A percentile compares a stretch with the other conserved stretches of the same genome.
Evolutionary conservation across 2,797 vertebrate genomes (phyloP).

Genomic region (Psittacula echo): DNA sequence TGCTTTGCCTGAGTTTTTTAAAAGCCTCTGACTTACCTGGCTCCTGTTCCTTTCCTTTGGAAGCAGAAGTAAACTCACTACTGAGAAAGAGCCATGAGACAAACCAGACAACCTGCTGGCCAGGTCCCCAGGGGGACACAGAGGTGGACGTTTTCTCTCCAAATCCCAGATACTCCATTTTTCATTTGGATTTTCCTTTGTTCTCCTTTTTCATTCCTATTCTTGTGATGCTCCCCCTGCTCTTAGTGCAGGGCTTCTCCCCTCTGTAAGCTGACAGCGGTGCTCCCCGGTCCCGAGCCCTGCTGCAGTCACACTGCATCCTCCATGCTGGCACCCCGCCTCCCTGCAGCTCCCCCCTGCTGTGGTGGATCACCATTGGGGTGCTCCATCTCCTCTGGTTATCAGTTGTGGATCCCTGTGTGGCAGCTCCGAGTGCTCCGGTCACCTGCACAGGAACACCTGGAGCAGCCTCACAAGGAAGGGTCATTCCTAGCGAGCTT

Average conservation of each 20-base stretch:
- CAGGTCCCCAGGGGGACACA: background rate
- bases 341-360: background rate
- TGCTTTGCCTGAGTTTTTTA: background rate
- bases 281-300: accelerated
- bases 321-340: background rate
- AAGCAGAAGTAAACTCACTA: background rate
- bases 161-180: background rate
- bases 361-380: background rate
- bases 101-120: background rate
- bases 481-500: background rate
- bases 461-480: accelerated
- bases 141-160: background rate
- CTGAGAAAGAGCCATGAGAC: background rate
- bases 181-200: background rate
- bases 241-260: background rate
- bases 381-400: background rate
- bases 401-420: background rate
- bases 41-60: accelerated
- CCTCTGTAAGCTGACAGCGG: accelerated
- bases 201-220: background rate
- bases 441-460: background rate
- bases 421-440: background rate
- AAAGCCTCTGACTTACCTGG: background rate
- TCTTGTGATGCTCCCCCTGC: background rate
- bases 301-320: accelerated